These are phyloP conservation scores for Neoarius graeffei DNA, from an alignment of 2,113 vertebrate species.

Conservation along the genomic window DNA sequence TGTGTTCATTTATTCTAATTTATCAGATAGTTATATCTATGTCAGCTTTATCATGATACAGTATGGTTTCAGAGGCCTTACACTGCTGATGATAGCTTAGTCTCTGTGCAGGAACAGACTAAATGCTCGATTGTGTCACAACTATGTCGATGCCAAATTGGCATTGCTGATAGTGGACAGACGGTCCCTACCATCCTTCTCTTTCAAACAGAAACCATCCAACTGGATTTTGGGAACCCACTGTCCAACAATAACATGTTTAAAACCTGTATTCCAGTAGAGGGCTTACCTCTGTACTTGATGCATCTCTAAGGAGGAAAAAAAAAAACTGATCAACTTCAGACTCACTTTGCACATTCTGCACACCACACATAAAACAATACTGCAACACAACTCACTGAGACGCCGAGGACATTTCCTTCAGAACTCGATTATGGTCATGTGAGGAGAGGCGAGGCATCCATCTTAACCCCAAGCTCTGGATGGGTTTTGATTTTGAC, in stretches of 20 bases:
- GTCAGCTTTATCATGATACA: too few species aligned
- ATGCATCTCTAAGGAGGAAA: not conserved
- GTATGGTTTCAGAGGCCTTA: not conserved
- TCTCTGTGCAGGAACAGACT: not conserved
- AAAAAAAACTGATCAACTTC: not conserved
- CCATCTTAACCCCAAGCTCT: slow-evolving; percentile 34
- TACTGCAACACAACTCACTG: slow-evolving; percentile 1
- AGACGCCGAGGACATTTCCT: slow-evolving; percentile 23
- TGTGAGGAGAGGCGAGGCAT: slow-evolving; percentile 39
- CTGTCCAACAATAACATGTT: slow-evolving; percentile 28
- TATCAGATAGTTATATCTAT: not conserved
- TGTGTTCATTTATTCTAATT: not conserved
- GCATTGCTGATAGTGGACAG: slow-evolving; percentile 40
- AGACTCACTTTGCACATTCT: slow-evolving; percentile 8
- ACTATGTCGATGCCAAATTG: slow-evolving; percentile 22
- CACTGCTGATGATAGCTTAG: not conserved
- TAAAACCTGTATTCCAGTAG: slow-evolving; percentile 7
- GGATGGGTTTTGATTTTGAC: slow-evolving; percentile 44
- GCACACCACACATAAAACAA: not conserved
- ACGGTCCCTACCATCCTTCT: slow-evolving; percentile 32
- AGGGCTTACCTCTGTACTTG: not conserved
- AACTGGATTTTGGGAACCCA: slow-evolving; percentile 25
- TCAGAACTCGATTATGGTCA: slow-evolving; percentile 32
- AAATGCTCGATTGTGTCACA: slow-evolving; percentile 32
- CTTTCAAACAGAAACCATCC: slow-evolving; percentile 20